A percentile compares a stretch with the other conserved stretches of the same genome.
phyloP scores from a whole-genome alignment of 2,797 vertebrate species.

The Cuculus canorus region DNA sequence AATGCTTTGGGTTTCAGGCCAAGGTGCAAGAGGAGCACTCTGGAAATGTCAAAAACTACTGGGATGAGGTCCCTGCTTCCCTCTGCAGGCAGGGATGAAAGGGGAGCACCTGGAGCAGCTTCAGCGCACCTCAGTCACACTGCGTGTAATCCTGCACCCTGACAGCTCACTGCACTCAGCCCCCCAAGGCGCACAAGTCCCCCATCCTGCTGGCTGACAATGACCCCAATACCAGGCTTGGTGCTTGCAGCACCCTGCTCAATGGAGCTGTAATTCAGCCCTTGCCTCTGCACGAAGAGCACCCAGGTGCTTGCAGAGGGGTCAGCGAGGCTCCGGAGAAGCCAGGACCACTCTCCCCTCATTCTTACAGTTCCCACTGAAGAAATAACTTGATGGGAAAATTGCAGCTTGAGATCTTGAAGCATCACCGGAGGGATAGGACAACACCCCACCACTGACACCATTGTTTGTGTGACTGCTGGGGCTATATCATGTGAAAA shows the following conservation, averaged over 20 bases:
- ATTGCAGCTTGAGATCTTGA: not conserved
- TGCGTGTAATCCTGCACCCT: not conserved
- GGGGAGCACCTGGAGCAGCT: not conserved
- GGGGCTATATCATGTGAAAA: fast-evolving
- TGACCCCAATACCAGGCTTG: too few species aligned
- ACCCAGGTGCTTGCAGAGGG: not conserved
- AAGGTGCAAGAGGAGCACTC: not conserved
- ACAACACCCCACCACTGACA: not conserved
- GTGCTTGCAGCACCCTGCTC: not conserved
- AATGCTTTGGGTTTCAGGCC: not conserved
- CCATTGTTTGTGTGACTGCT: not conserved
- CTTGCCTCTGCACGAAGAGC: not conserved
- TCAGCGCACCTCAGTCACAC: not conserved
- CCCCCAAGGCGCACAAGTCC: not conserved
- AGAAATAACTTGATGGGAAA: not conserved
- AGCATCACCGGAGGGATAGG: not conserved
- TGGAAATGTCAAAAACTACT: not conserved
- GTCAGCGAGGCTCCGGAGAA: not conserved
- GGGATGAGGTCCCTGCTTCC: not conserved
- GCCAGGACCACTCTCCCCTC: not conserved
- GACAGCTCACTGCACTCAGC: not conserved
- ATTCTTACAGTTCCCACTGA: not conserved
- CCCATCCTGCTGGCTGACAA: too few species aligned
- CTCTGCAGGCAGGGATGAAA: not conserved
- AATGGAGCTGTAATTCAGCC: not conserved